Base-by-base conservation (phyloP, 2,113 vertebrate species). In the Argyrosomus japonicus region DNA sequence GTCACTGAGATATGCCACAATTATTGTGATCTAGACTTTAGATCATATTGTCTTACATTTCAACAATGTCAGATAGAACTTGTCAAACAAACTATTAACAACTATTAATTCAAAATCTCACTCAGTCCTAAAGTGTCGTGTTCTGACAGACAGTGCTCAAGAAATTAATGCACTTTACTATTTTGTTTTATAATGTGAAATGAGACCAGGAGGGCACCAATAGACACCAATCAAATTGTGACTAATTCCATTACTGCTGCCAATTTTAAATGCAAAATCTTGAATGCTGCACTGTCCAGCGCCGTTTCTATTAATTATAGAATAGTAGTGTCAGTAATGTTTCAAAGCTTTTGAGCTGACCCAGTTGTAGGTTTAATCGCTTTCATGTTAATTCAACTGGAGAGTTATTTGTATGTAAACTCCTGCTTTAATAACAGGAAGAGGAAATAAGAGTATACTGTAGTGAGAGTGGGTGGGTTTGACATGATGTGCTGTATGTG, bases 371-470 rank as follows among this genome's bases (percentile, higher is more conserved):
- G 5, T 68, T 12, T 67, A 67, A 60, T 68, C 25, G 58, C 23
- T 8, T 12, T 67, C 17, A 57, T 47, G 2, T 56, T 48, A 50
- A 48, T 58, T 5, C 25, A 15, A 56, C 21, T 4, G 40, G 36
- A 77, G 53, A 68, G 18, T 50, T n/a, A 23, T 56, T 67, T 32
- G 23, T 7, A 57, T 17, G 51, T 32, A 27, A 45, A 48, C 18
- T 67, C 18, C 40, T 23, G 40, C 40, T 56, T 47, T 47, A 11
- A 47, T 17, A 57, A 67, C 32, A 67, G 11, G 8, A 77, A 77
- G 11, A 77, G 43, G 75, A 77, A 77, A 58, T n/a, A 18, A 40
- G 18, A n/a, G 18, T 21, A 13, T 57, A 32, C 23, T 45, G 36
- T 11, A 13, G 51, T 58, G 63, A 32, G 40, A 58, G 45, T 25